These are phyloP conservation scores for Triplophysa bombifrons DNA, from an alignment of 2,797 vertebrate genomes.

Conservation along the genomic window DNA sequence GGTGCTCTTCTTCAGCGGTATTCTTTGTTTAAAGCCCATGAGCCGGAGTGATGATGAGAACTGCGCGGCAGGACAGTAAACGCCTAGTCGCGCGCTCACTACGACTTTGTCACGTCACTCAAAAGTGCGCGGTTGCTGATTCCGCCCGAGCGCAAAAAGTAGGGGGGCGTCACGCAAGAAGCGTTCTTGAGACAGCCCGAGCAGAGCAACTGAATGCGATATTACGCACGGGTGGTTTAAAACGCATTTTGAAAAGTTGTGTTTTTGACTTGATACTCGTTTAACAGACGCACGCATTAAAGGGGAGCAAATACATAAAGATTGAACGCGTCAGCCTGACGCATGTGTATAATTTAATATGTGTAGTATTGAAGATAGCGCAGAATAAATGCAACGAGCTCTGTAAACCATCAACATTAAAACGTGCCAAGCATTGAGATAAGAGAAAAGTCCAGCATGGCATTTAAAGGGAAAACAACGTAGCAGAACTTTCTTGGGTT, in stretches of 20 bases:
- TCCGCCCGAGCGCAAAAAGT: conserved; percentile 3
- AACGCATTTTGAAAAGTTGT: neutral
- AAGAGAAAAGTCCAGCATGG: neutral
- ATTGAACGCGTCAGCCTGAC: neutral
- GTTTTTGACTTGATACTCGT: neutral
- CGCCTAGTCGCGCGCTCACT: conserved; percentile 33
- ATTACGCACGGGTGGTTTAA: neutral
- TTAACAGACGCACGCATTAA: neutral
- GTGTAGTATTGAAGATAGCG: neutral
- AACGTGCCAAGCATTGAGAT: neutral
- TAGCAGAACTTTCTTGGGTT: neutral
- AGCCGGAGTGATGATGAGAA: conserved; percentile 31
- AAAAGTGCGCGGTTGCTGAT: conserved; percentile 66
- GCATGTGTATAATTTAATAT: neutral
- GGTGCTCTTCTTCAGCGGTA: conserved; percentile 16
- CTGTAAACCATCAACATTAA: neutral
- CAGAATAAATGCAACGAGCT: neutral
- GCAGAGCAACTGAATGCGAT: neutral
- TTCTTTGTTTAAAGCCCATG: conserved; percentile 50
- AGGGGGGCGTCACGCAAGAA: neutral
- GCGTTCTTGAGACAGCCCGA: neutral
- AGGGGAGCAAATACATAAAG: neutral
- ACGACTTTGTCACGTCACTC: conserved; percentile 93
- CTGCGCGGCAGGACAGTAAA: conserved; percentile 70
- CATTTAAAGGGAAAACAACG: neutral